phyloP scores from a whole-genome alignment of 2,797 vertebrate species.

The Meriones psammophilus region DNA sequence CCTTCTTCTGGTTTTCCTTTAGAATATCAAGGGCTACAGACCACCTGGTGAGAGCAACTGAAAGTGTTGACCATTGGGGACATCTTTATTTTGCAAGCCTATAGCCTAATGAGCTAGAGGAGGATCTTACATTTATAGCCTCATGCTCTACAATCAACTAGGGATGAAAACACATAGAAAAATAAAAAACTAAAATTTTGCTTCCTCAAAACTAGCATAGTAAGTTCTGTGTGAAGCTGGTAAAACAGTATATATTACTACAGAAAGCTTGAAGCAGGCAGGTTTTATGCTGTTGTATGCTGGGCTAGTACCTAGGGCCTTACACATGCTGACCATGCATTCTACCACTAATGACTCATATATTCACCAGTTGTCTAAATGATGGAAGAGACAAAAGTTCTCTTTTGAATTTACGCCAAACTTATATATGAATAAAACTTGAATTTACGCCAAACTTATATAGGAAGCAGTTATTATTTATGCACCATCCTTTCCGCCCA shows the following conservation, averaged over 20 bases:
- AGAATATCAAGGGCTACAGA: neutral
- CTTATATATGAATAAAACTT: neutral
- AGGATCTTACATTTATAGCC: slow-evolving; percentile 6
- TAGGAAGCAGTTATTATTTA: slow-evolving; percentile 22
- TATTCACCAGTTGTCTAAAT: slow-evolving; percentile 27
- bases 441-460: slow-evolving; percentile 43
- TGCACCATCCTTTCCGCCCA: neutral
- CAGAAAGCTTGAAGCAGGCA: neutral
- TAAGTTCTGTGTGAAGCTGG: slow-evolving; percentile 23
- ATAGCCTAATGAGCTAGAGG: neutral
- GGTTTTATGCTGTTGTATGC: neutral
- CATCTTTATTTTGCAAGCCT: neutral
- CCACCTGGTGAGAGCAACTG: neutral
- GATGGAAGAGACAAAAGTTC: neutral
- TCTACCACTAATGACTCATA: neutral
- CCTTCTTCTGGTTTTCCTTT: neutral
- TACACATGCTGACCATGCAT: neutral
- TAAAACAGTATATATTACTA: neutral
- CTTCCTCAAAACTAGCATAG: slow-evolving; percentile 11
- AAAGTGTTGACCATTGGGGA: neutral
- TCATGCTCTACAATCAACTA: slow-evolving; percentile 35
- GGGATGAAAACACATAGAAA: slow-evolving; percentile 10
- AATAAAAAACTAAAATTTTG: slow-evolving; percentile 13
- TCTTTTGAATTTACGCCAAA: neutral
- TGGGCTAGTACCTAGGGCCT: neutral